Percentiles rank a stretch among this genome's conserved stretches.
phyloP scores from a whole-genome alignment of 2,888 invertebrate genomes.

The Nymphalis polychloros region DNA sequence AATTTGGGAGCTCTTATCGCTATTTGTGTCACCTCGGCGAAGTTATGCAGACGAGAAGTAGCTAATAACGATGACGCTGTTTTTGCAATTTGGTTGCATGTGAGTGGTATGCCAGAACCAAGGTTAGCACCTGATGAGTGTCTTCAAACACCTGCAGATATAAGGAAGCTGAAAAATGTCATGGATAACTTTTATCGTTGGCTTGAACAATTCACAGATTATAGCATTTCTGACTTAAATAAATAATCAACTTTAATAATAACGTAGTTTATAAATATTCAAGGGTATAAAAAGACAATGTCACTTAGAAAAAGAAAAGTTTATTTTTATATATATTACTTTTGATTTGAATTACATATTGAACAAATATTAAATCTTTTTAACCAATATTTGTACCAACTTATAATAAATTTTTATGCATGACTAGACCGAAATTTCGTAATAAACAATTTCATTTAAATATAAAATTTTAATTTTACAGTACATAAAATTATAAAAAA shows the following conservation, averaged over 20 bases:
- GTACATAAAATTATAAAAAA: too few relatives aligned
- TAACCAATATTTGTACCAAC: too few relatives aligned
- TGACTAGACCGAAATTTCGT: conserved; percentile 29
- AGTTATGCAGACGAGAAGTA: conserved; percentile 60
- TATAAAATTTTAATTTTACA: background rate
- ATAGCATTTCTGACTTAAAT: conserved; percentile 34
- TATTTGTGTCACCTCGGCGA: conserved; percentile 61
- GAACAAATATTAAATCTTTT: too few relatives aligned
- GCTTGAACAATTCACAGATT: conserved; percentile 64
- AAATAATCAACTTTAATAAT: background rate
- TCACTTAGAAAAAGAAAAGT: too few relatives aligned
- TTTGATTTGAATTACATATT: too few relatives aligned
- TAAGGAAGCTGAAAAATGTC: conserved; percentile 57
- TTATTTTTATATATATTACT: too few relatives aligned
- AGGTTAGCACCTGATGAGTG: conserved; percentile 70
- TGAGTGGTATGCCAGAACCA: conserved; percentile 64
- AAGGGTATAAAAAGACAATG: too few relatives aligned
- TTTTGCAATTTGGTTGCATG: conserved; percentile 73
- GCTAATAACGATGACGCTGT: conserved; percentile 67
- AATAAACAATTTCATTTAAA: background rate
- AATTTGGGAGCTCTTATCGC: conserved; percentile 62
- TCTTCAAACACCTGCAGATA: conserved; percentile 62
- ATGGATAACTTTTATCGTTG: conserved; percentile 66
- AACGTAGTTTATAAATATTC: background rate
- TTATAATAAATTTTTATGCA: background rate